Conservation (phyloP, 2,888 invertebrate genomes). For the Ophion costatus region DNA sequence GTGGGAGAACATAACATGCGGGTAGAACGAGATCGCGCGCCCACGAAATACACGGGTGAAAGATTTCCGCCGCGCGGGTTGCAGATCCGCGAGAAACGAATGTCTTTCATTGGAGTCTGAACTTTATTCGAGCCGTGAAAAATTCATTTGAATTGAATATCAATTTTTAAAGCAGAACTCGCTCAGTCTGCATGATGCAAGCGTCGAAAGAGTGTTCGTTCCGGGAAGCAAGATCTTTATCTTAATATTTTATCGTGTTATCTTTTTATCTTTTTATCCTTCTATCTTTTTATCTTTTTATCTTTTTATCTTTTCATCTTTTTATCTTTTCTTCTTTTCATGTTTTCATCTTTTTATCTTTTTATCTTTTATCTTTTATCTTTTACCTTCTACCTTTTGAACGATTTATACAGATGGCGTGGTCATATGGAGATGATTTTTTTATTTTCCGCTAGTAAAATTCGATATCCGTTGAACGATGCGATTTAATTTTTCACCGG, state of each 20-base stretch:
- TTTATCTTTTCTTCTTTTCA: too few species aligned
- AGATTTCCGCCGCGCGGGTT: conserved; percentile 24
- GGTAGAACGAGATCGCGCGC: conserved; percentile 40
- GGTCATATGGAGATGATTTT: neutral
- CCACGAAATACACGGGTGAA: conserved; percentile 44
- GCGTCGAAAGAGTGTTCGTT: neutral
- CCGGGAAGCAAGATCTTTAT: neutral
- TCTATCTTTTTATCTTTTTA: neutral
- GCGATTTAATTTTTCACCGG: neutral
- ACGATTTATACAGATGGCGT: neutral
- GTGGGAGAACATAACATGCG: conserved; percentile 39
- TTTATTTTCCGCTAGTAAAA: neutral
- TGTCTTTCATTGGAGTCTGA: conserved; percentile 22
- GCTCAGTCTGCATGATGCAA: neutral
- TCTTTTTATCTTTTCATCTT: neutral
- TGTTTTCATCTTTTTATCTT: neutral
- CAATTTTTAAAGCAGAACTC: conserved; percentile 11
- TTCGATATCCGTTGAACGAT: neutral
- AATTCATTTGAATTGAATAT: conserved; percentile 26
- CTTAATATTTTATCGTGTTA: neutral
- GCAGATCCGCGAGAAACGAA: conserved; percentile 36
- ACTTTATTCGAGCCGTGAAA: conserved; percentile 54
- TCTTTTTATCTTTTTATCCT: neutral
- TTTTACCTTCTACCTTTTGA: neutral
- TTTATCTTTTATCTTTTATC: neutral